Percentiles rank a stretch among this genome's conserved stretches.
Evolutionary conservation across 1,140 invertebrate species (phyloP).

Genomic region (Neodiprion lecontei): DNA sequence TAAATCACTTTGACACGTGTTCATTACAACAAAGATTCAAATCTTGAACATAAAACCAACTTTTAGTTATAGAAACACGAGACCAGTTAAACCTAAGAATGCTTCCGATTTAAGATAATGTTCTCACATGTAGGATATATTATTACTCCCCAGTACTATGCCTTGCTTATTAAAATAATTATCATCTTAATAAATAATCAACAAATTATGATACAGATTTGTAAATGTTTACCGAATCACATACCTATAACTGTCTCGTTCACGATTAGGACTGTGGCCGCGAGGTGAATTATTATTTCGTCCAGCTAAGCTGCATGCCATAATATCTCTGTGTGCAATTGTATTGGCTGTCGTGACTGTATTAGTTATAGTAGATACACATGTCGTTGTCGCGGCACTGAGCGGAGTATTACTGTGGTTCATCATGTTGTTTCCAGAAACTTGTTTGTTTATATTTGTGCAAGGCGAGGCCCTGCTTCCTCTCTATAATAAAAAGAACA

Average conservation of each 20-base stretch:
- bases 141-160: too few species aligned
- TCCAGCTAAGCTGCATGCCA: conserved; percentile 59
- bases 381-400: conserved; percentile 56
- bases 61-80: too few species aligned
- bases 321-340: conserved; percentile 59
- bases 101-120: too few species aligned
- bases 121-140: too few species aligned
- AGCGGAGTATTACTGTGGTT: conserved; percentile 56
- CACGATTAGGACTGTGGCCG: conserved; percentile 77
- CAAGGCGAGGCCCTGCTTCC: conserved; percentile 57
- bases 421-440: conserved; percentile 47
- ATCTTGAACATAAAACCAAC: conserved; percentile 13
- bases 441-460: conserved; percentile 54
- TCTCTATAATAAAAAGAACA: conserved; percentile 45
- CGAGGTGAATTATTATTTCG: conserved; percentile 71
- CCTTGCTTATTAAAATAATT: too few species aligned
- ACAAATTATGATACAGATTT: too few species aligned
- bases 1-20: neutral
- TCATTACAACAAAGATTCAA: neutral
- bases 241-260: conserved; percentile 85
- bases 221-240: conserved; percentile 11
- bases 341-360: conserved; percentile 61
- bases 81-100: too few species aligned
- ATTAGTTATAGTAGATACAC: conserved; percentile 58
- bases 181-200: too few species aligned